A percentile compares a stretch with the other conserved stretches of the same genome.
Evolutionary conservation across 2,888 invertebrate genomes (phyloP).

Genomic region (Mesorhabditis belari): DNA sequence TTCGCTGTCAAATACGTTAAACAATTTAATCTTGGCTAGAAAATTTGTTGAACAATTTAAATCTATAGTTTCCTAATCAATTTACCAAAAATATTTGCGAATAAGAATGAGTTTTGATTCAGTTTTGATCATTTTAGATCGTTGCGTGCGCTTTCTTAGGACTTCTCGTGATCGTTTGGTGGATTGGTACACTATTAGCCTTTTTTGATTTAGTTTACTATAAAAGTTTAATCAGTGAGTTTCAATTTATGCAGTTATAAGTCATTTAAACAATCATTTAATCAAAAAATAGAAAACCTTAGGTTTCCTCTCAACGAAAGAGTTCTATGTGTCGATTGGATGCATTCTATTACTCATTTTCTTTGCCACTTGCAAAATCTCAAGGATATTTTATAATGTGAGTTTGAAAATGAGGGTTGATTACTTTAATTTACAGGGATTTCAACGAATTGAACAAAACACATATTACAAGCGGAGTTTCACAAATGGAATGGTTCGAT

Average conservation of each 20-base stretch:
- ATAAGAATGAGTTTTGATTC: too few species aligned
- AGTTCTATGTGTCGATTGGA: slow-evolving; percentile 23
- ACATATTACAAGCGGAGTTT: not conserved
- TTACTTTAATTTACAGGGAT: not conserved
- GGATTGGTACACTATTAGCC: slow-evolving; percentile 25
- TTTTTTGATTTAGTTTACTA: slow-evolving; percentile 24
- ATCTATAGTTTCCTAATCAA: too few species aligned
- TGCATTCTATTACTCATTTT: slow-evolving; percentile 15
- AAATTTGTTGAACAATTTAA: too few species aligned
- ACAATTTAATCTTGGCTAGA: not conserved
- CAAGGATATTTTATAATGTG: slow-evolving; percentile 21
- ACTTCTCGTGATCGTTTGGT: slow-evolving; percentile 27
- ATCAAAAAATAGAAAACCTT: too few species aligned
- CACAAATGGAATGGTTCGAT: not conserved
- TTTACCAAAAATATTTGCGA: too few species aligned
- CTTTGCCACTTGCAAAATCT: slow-evolving; percentile 14
- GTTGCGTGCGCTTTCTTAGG: slow-evolving; percentile 17
- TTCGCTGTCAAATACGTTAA: not conserved
- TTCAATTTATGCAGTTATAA: too few species aligned
- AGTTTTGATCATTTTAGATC: slow-evolving; percentile 10
- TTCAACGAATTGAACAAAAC: not conserved
- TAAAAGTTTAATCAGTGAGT: slow-evolving; percentile 7
- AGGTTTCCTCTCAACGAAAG: slow-evolving; percentile 18
- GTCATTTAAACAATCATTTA: too few species aligned
- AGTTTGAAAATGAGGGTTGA: not conserved